Percentiles rank a stretch among this genome's conserved stretches.
Conservation (phyloP, 2,888 invertebrate species). For the Allolobophora icterica region DNA sequence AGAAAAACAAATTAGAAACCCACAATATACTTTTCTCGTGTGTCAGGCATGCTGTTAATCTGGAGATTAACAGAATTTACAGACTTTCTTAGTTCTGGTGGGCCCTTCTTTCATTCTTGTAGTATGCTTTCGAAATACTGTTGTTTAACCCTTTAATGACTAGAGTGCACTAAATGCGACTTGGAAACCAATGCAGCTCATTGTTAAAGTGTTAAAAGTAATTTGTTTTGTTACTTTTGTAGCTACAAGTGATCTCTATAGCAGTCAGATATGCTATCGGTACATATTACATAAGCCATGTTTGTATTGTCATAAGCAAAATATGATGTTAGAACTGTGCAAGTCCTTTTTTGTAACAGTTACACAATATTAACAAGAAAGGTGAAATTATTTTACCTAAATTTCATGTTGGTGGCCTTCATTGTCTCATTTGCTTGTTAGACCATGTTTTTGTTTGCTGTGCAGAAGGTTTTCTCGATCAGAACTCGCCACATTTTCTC, state of each 20-base stretch:
- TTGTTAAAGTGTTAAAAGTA: too few relatives aligned
- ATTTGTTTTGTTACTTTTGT: too few relatives aligned
- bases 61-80: neutral
- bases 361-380: neutral
- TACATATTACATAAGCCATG: too few relatives aligned
- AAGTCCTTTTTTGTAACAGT: neutral
- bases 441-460: neutral
- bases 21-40: neutral
- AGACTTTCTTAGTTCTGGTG: neutral
- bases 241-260: too few relatives aligned
- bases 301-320: too few relatives aligned
- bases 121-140: too few relatives aligned
- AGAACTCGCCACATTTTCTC: slow-evolving; percentile 87
- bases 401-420: neutral
- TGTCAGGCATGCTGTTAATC: neutral
- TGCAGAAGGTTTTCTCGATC: slow-evolving; percentile 65
- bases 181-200: too few relatives aligned
- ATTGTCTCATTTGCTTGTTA: neutral
- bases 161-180: too few relatives aligned
- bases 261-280: too few relatives aligned
- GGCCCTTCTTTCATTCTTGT: neutral
- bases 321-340: too few relatives aligned
- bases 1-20: neutral
- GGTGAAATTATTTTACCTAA: neutral
- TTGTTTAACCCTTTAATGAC: too few relatives aligned